Evolutionary conservation across 1,140 invertebrate species (phyloP), one percentile per base, ranked within the genome.

Genomic region (Drosophila ohnishii): DNA sequence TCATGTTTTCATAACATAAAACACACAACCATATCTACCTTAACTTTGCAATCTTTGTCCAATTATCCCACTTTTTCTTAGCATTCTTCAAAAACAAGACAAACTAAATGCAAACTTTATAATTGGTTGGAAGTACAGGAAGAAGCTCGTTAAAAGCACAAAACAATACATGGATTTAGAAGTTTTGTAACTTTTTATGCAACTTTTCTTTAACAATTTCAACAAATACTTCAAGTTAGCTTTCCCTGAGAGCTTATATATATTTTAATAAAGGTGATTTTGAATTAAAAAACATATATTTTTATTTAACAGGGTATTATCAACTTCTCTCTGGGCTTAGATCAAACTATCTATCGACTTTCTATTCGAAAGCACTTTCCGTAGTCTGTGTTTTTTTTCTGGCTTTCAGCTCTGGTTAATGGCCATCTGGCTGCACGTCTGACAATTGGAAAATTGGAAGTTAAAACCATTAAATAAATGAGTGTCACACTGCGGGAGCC

Each of bases 391-490:
- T 22, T 48, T 30, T 67, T 47, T 59, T 44, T 42, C 42, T 59
- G 56, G 55, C 19, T 62, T 62, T 45, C 51, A 37, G 40, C 39
- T 10, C 56, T 75, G 75, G 76, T 83, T 88, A 87, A 88, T 88
- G 83, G 79, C 76, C 60, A 64, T 34, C 78, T 62, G 63, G 57
- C 70, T 62, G 83, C 84, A 86, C 83, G 83, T 77, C 76, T 84
- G 84, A 88, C 84, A 87, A 86, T 86, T 87, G 84, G 76, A 86
- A 88, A 88, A 87, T 88, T 83, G 84, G 84, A 87, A 87, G 84
- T 88, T 87, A 88, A 85, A 88, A 83, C 84, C 84, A 87, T 87
- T 87, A 87, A 87, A 87, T 87, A 87, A 87, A 88, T 87, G 84
- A 88, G 84, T 82, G 84, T 86, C 83, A 86, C 79, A 76, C 75